A percentile compares a stretch with the other conserved stretches of the same genome.
phyloP scores from a whole-genome alignment of 2,797 vertebrate genomes.

The Acanthurus leucopareius region DNA sequence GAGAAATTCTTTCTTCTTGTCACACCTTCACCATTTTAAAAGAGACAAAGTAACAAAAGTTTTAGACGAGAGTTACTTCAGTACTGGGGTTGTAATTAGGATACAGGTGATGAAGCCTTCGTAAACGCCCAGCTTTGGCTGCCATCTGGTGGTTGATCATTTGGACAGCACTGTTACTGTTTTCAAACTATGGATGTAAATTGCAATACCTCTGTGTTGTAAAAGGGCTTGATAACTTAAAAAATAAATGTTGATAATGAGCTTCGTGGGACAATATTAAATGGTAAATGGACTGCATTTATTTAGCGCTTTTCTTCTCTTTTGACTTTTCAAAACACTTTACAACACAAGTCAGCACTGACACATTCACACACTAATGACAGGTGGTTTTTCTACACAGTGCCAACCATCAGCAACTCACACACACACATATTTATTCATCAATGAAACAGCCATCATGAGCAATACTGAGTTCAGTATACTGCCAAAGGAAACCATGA shows the following conservation, averaged over 20 bases:
- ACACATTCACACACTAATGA: too few relatives aligned
- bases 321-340: too few relatives aligned
- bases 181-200: too few relatives aligned
- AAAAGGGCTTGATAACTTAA: neutral
- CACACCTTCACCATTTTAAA: constrained; percentile 83
- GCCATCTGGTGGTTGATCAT: constrained; percentile 51
- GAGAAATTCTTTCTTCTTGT: constrained; percentile 88
- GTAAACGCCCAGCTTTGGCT: constrained; percentile 9
- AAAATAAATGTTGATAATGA: neutral
- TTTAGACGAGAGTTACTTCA: neutral
- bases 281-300: too few relatives aligned
- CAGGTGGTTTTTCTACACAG: too few relatives aligned
- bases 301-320: too few relatives aligned
- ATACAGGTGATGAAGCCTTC: neutral
- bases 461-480: too few relatives aligned
- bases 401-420: too few relatives aligned
- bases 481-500: too few relatives aligned
- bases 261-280: neutral
- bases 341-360: too few relatives aligned
- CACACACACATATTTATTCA: too few relatives aligned
- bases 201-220: neutral
- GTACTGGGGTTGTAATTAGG: neutral
- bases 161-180: neutral
- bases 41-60: constrained; percentile 1
- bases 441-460: too few relatives aligned